Percentiles rank a stretch among this genome's conserved stretches.
phyloP scores from a whole-genome alignment of 2,888 invertebrate species.

The Megamerina dolium region DNA sequence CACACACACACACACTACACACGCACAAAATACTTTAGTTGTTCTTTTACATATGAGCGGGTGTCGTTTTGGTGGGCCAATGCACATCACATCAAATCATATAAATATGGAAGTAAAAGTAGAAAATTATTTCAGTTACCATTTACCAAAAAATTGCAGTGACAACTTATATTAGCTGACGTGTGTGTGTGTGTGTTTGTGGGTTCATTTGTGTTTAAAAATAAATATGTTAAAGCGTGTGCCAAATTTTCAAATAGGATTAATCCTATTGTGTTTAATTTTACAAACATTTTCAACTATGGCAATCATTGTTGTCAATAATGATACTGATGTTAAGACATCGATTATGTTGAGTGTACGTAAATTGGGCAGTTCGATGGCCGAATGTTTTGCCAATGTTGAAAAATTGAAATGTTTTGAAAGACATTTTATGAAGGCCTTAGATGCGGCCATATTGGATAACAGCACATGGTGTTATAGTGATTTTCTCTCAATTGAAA shows the following conservation, averaged over 20 bases:
- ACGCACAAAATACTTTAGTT: no score
- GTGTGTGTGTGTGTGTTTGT: no score
- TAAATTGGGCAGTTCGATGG: slow-evolving; percentile 29
- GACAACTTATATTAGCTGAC: no score
- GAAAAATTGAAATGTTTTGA: slow-evolving; percentile 46
- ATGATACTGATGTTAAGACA: not conserved
- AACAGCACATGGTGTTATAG: slow-evolving; percentile 43
- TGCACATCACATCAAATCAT: no score
- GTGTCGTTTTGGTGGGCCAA: no score
- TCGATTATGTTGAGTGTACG: no score
- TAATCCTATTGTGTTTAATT: slow-evolving; percentile 20
- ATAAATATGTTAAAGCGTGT: slow-evolving; percentile 9
- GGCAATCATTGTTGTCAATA: slow-evolving; percentile 6
- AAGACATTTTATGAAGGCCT: slow-evolving; percentile 40
- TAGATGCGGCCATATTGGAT: slow-evolving; percentile 49
- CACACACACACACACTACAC: not conserved
- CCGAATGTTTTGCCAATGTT: slow-evolving; percentile 32
- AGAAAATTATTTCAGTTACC: no score
- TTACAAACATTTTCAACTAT: slow-evolving; percentile 6
- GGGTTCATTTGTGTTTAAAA: no score
- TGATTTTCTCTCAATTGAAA: slow-evolving; percentile 38
- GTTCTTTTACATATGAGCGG: no score
- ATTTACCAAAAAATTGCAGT: no score
- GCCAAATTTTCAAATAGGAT: slow-evolving; percentile 5
- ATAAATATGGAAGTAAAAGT: no score